Percentiles rank a stretch among this genome's conserved stretches.
phyloP scores from a whole-genome alignment of 2,888 invertebrate genomes.

The Drosophila greeni region DNA sequence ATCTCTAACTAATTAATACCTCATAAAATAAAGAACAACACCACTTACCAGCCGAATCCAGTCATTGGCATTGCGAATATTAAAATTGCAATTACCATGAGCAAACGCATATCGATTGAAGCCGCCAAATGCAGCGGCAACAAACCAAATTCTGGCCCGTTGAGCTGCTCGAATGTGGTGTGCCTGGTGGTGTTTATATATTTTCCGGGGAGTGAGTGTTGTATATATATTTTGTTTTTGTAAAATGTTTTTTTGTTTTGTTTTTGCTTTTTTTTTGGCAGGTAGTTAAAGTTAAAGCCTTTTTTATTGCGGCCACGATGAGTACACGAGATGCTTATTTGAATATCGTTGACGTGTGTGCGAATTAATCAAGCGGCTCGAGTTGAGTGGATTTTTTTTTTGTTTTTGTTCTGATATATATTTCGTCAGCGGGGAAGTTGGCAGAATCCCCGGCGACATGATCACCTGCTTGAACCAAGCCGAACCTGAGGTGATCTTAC shows the following conservation, averaged over 20 bases:
- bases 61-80: slow-evolving; percentile 93
- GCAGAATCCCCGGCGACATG: slow-evolving; percentile 38
- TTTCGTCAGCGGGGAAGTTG: slow-evolving; percentile 27
- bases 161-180: slow-evolving; percentile 41
- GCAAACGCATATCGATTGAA: slow-evolving; percentile 83
- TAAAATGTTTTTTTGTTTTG: slow-evolving; percentile 8
- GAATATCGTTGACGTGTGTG: slow-evolving; percentile 55
- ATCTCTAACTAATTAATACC: neutral
- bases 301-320: slow-evolving; percentile 55
- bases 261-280: slow-evolving; percentile 46
- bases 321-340: slow-evolving; percentile 55
- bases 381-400: slow-evolving; percentile 37
- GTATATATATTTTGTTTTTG: slow-evolving; percentile 15
- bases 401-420: slow-evolving; percentile 8
- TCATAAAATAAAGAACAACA: too few relatives aligned
- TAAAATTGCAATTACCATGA: slow-evolving; percentile 90
- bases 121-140: slow-evolving; percentile 66
- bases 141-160: slow-evolving; percentile 64
- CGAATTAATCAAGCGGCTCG: slow-evolving; percentile 64
- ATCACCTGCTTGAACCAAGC: slow-evolving; percentile 21
- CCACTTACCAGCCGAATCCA: slow-evolving; percentile 92
- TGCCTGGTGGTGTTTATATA: slow-evolving; percentile 10
- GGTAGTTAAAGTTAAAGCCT: slow-evolving; percentile 59
- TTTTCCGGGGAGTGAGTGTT: slow-evolving; percentile 27
- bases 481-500: slow-evolving; percentile 21